Evolutionary conservation across 2,797 vertebrate species (phyloP).

Genomic region (Scleropages formosus): DNA sequence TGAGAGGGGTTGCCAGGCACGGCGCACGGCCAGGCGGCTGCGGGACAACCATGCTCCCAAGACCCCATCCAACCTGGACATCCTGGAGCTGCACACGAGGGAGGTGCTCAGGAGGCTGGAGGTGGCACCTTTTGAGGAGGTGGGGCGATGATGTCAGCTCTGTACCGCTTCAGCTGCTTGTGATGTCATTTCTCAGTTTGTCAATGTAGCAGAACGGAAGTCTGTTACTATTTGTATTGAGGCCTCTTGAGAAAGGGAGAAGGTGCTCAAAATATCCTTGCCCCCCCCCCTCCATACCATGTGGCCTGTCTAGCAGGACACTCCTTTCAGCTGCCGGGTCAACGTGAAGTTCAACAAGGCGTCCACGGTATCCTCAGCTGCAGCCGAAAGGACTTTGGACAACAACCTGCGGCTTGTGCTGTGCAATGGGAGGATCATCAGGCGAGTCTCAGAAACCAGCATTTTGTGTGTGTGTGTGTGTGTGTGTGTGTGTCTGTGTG

Average conservation of each 20-base stretch:
- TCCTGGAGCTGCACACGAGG: constrained; percentile 89
- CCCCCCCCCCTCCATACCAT: background rate
- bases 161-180: background rate
- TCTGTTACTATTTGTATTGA: too few species aligned
- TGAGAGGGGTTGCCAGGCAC: constrained; percentile 79
- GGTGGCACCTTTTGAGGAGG: constrained; percentile 89
- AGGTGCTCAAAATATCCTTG: background rate
- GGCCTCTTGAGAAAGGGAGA: too few species aligned
- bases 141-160: constrained; percentile 52
- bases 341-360: constrained; percentile 90
- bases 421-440: constrained; percentile 92
- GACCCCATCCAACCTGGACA: constrained; percentile 87
- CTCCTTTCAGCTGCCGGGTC: constrained; percentile 74
- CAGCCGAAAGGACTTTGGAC: constrained; percentile 78
- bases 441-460: constrained; percentile 60
- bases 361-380: constrained; percentile 86
- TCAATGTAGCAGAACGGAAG: background rate
- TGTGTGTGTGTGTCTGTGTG: background rate
- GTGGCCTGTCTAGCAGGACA: constrained; percentile 66
- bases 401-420: constrained; percentile 87
- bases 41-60: constrained; percentile 79
- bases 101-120: constrained; percentile 91
- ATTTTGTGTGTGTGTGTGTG: too few species aligned
- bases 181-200: background rate
- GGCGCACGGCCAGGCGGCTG: constrained; percentile 79